Percentiles rank a stretch among this genome's conserved stretches.
Evolutionary conservation across 2,113 vertebrate species (phyloP).

Genomic region (Megaceryle maxima): DNA sequence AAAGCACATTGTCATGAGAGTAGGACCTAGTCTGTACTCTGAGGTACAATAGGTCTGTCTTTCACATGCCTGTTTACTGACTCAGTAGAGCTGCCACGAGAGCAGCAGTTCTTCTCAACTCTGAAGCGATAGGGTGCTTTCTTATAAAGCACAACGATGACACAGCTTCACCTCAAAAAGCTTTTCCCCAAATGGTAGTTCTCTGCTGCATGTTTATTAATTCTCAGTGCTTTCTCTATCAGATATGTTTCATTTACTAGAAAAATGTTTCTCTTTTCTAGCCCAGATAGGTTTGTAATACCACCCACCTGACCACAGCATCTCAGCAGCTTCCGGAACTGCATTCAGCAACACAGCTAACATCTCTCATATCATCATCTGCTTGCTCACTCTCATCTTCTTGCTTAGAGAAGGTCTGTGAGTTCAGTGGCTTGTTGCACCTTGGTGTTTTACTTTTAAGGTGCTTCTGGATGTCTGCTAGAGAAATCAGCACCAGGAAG

Average conservation of each 20-base stretch:
- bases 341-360: not conserved
- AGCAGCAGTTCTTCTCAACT: not conserved
- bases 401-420: not conserved
- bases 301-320: not conserved
- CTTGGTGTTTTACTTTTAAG: not conserved
- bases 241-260: not conserved
- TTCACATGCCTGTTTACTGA: not conserved
- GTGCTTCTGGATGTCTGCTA: not conserved
- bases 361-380: not conserved
- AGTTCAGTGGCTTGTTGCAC: not conserved
- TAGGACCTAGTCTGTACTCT: too few species aligned
- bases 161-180: not conserved
- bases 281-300: not conserved
- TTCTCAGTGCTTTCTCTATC: not conserved
- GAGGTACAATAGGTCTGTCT: not conserved
- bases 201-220: not conserved
- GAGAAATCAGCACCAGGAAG: not conserved
- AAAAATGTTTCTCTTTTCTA: slow-evolving; percentile 2
- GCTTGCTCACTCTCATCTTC: not conserved
- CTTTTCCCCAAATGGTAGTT: not conserved
- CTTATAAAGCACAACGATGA: accelerated
- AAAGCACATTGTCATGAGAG: not conserved
- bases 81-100: not conserved
- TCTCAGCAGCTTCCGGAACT: not conserved
- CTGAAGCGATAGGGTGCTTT: not conserved